These are phyloP conservation scores for Australoheros facetus DNA, from an alignment of 2,797 vertebrate species.

Conservation along the genomic window DNA sequence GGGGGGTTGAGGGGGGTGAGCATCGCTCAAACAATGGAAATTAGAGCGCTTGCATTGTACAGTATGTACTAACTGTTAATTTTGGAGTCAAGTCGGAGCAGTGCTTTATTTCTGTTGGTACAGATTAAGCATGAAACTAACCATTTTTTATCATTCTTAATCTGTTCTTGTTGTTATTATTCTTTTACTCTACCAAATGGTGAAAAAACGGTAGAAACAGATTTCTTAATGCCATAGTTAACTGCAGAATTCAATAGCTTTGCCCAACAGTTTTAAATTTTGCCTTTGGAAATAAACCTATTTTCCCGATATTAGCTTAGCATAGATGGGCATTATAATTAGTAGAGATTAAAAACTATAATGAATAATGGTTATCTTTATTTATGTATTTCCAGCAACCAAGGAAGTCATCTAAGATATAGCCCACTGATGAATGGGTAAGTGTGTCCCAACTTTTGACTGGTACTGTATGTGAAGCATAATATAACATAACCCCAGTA, in stretches of 20 bases:
- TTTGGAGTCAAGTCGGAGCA: neutral
- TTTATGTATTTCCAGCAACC: neutral
- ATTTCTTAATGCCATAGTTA: neutral
- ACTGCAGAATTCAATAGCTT: neutral
- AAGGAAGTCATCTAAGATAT: neutral
- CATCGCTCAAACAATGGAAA: constrained; percentile 26
- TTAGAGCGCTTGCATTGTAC: constrained; percentile 3
- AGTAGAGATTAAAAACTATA: constrained; percentile 5
- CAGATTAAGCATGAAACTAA: constrained; percentile 1
- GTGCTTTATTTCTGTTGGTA: constrained; percentile 1
- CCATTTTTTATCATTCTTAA: neutral
- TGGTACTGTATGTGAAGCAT: neutral
- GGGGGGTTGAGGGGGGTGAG: neutral
- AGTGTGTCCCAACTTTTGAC: no score
- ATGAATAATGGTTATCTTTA: neutral
- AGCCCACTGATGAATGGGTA: neutral
- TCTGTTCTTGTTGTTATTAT: neutral
- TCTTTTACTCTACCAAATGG: neutral
- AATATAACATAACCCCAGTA: constrained; percentile 3
- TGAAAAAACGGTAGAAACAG: neutral
- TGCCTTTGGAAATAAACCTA: neutral
- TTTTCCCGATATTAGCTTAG: neutral
- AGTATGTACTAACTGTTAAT: neutral
- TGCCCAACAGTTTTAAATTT: neutral
- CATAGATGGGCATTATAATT: neutral